A percentile compares a stretch with the other conserved stretches of the same genome.
Conservation (phyloP, 2,797 vertebrate genomes). For the Tragelaphus eurycerus region DNA sequence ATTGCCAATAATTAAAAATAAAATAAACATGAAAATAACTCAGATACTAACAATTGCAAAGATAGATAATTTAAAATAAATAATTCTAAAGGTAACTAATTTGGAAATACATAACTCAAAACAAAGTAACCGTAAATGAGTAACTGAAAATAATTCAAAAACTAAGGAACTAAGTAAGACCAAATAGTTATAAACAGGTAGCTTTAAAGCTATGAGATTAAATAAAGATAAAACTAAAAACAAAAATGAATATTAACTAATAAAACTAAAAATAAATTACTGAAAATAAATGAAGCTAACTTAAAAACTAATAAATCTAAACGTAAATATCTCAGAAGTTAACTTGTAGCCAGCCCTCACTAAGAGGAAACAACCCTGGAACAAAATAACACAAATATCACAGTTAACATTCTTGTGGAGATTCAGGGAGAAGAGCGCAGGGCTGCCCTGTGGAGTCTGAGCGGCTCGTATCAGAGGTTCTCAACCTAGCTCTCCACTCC, state of each 20-base stretch:
- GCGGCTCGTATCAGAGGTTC: background rate
- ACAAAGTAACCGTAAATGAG: background rate
- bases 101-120: background rate
- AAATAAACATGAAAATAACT: background rate
- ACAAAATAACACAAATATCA: background rate
- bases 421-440: rapidly evolving
- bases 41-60: background rate
- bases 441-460: too few relatives aligned
- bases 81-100: background rate
- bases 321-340: background rate
- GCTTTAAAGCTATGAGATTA: background rate
- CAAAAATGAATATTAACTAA: background rate
- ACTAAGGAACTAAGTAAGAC: background rate
- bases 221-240: background rate
- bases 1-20: background rate
- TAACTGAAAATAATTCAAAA: background rate
- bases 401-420: rapidly evolving
- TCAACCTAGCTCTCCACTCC: background rate
- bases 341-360: background rate
- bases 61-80: background rate
- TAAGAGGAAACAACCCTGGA: background rate
- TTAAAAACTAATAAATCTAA: background rate
- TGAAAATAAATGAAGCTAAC: background rate
- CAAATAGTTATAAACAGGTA: background rate
- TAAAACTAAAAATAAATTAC: background rate